These are phyloP conservation scores for Synergus itoensis DNA, from an alignment of 2,888 invertebrate species.

Conservation along the genomic window DNA sequence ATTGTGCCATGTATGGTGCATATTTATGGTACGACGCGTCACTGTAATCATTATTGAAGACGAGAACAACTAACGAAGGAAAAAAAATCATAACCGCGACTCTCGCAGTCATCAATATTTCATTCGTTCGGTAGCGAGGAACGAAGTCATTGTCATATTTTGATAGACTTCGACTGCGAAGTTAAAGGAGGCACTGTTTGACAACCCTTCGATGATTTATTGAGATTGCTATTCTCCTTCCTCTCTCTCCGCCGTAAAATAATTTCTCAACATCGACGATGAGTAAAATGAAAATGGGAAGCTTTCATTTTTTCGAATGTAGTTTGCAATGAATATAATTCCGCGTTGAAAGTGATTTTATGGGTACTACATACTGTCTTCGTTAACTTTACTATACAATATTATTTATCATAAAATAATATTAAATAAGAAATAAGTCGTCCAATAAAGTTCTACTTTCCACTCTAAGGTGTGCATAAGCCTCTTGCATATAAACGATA, in stretches of 20 bases:
- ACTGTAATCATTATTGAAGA: slow-evolving; percentile 57
- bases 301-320: background rate
- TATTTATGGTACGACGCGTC: slow-evolving; percentile 60
- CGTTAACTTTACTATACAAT: too few relatives aligned
- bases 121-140: slow-evolving; percentile 28
- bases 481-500: slow-evolving; percentile 25
- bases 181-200: slow-evolving; percentile 29
- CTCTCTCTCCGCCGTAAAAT: background rate
- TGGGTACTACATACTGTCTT: too few relatives aligned
- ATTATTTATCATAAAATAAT: too few relatives aligned
- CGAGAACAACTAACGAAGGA: slow-evolving; percentile 61
- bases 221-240: slow-evolving; percentile 24
- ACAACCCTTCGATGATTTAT: slow-evolving; percentile 24
- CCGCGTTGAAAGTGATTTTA: background rate
- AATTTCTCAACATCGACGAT: background rate
- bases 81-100: slow-evolving; percentile 46
- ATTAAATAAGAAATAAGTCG: too few relatives aligned
- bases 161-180: background rate
- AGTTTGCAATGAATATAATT: background rate
- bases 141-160: slow-evolving; percentile 27
- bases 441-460: background rate
- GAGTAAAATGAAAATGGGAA: background rate
- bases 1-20: slow-evolving; percentile 54
- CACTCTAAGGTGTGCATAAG: background rate
- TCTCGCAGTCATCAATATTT: slow-evolving; percentile 40